These are phyloP conservation scores for Pyrgus malvae DNA, from an alignment of 2,888 invertebrate species.

Conservation along the genomic window DNA sequence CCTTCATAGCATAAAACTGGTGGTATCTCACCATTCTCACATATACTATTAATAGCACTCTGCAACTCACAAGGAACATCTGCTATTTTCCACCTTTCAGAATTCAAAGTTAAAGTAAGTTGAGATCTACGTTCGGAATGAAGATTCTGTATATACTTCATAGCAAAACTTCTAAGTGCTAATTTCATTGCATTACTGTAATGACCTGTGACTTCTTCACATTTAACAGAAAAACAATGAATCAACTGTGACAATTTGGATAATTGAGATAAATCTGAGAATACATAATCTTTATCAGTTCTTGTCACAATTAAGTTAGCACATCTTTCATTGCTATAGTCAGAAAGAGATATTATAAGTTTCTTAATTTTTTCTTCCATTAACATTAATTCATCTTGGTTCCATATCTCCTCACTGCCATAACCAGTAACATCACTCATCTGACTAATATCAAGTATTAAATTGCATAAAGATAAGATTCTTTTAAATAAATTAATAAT, in stretches of 20 bases:
- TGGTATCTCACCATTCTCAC: conserved; percentile 77
- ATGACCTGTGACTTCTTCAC: conserved; percentile 88
- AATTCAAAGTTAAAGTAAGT: conserved; percentile 91
- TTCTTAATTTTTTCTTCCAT: conserved; percentile 88
- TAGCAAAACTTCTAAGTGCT: conserved; percentile 93
- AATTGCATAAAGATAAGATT: conserved; percentile 87
- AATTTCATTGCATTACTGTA: conserved; percentile 90
- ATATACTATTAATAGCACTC: conserved; percentile 88
- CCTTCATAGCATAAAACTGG: conserved; percentile 54
- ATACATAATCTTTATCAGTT: conserved; percentile 85
- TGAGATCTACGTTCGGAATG: conserved; percentile 94
- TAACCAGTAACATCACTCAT: conserved; percentile 80
- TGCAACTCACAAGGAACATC: conserved; percentile 96
- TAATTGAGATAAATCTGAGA: conserved; percentile 88
- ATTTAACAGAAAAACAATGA: conserved; percentile 88
- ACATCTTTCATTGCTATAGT: conserved; percentile 95
- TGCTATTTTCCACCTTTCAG: conserved; percentile 96
- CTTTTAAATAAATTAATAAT: conserved; percentile 87
- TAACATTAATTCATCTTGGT: conserved; percentile 84
- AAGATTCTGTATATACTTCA: conserved; percentile 94
- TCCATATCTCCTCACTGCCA: conserved; percentile 86
- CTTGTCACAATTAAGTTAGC: conserved; percentile 93
- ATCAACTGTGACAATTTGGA: conserved; percentile 88
- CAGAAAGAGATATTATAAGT: conserved; percentile 91
- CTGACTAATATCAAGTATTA: conserved; percentile 89